Evolutionary conservation across 2,888 invertebrate species (phyloP).

Genomic region (Nomada fabriciana): DNA sequence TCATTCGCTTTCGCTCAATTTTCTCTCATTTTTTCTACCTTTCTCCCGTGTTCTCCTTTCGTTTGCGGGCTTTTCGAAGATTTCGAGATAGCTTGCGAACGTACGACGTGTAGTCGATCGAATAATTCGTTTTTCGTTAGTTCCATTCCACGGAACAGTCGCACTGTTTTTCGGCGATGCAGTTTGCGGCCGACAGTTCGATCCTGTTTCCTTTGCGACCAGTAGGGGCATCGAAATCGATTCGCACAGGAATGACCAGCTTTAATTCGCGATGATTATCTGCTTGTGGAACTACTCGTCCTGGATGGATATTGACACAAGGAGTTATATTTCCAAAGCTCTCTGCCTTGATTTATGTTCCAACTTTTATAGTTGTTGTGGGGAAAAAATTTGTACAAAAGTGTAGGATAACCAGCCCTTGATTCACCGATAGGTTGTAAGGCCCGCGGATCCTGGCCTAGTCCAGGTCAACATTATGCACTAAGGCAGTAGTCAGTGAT

Average conservation of each 20-base stretch:
- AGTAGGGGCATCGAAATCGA: slow-evolving; percentile 26
- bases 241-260: slow-evolving; percentile 39
- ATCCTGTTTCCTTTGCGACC: slow-evolving; percentile 6
- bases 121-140: slow-evolving; percentile 22
- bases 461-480: too few species aligned
- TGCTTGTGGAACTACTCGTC: not conserved
- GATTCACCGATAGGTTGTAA: too few species aligned
- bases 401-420: too few species aligned
- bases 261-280: slow-evolving; percentile 8
- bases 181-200: slow-evolving; percentile 42
- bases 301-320: not conserved
- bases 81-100: not conserved
- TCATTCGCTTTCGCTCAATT: not conserved
- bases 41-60: not conserved
- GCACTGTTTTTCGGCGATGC: slow-evolving; percentile 32
- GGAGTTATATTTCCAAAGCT: too few species aligned
- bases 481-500: too few species aligned
- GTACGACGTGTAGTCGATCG: slow-evolving; percentile 21
- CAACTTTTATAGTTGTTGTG: too few species aligned
- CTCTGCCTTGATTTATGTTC: too few species aligned
- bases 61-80: not conserved
- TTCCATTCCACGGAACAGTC: not conserved
- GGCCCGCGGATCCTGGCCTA: too few species aligned
- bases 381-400: too few species aligned
- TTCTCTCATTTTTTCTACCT: not conserved